Evolutionary conservation across 2,797 vertebrate genomes (phyloP).

Genomic region (Dallia pectoralis): DNA sequence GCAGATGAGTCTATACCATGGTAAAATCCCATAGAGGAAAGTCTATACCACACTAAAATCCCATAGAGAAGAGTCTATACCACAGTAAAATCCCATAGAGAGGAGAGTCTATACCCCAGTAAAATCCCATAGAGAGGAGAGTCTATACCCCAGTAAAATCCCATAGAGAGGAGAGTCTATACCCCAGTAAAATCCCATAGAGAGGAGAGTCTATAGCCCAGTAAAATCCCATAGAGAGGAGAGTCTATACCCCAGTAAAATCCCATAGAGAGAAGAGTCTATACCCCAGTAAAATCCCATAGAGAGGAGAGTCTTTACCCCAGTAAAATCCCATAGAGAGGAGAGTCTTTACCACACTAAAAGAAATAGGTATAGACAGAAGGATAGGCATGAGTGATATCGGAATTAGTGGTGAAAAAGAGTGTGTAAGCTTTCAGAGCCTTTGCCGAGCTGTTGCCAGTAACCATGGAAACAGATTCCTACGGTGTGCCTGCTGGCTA

Average conservation of each 20-base stretch:
- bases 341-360: not conserved
- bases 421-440: conserved; percentile 45
- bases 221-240: not conserved
- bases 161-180: too few species aligned
- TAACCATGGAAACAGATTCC: conserved; percentile 70
- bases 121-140: too few species aligned
- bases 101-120: too few species aligned
- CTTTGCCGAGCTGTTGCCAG: conserved; percentile 62
- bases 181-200: too few species aligned
- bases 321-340: too few species aligned
- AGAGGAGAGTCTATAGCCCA: too few species aligned
- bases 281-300: too few species aligned
- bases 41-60: too few species aligned
- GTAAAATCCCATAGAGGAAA: not conserved
- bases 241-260: not conserved
- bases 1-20: not conserved
- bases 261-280: not conserved
- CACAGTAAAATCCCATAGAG: too few species aligned
- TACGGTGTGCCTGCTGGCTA: conserved; percentile 47
- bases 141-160: too few species aligned
- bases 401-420: not conserved
- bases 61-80: too few species aligned
- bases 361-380: not conserved
- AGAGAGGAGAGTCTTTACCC: too few species aligned
- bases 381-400: not conserved